Evolutionary conservation across 1,140 invertebrate species (phyloP), one percentile per base, ranked within the genome.

Genomic region (Acromyrmex echinatior): DNA sequence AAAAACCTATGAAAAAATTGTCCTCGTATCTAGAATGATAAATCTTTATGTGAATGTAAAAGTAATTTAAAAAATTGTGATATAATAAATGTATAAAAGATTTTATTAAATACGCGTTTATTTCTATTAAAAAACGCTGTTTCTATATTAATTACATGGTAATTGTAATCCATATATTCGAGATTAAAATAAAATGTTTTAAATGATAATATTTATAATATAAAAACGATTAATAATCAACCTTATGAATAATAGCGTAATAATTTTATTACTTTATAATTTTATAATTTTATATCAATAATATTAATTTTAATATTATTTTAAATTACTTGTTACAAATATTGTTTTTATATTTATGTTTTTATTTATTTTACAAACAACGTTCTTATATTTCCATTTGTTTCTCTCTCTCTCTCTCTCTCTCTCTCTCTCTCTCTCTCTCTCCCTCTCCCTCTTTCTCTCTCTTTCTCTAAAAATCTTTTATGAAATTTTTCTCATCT

Each of bases 31-130:
- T 70, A 56, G 0, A 10, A 39, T 1, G 2, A 56, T 31, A 45
- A 82, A 73, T 21, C 73, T 35, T 58, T 12, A 25, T 28, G 3
- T 16, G n/a, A 71, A 45, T 10, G 3, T 81, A 71, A 10, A 28
- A 73, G 9, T 60, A 73, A 82, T 73, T 60, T 16, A 82, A 82
- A 71, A 79, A 66, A 16, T 39, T 60, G 2, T 21, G 16, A 31
- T 60, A 21, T 25, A 80, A 73, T 82, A 58, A 58, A 60, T 56
- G n/a, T n/a, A 18, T 31, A 82, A 70, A 71, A 58, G n/a, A 35
- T 5, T 60, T 28, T 5, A 45, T 58, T 73, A 82, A 80, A 68
- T 66, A 56, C 2, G 9, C 18, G 10, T 65, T 66, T 51, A 80
- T 6, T 3, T 68, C 18, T 56, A 18, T 0, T 39, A 18, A 80